A percentile compares a stretch with the other conserved stretches of the same genome.
These are phyloP conservation scores for Amblyjoppa proteus DNA, from an alignment of 2,888 invertebrate genomes.

Conservation along the genomic window DNA sequence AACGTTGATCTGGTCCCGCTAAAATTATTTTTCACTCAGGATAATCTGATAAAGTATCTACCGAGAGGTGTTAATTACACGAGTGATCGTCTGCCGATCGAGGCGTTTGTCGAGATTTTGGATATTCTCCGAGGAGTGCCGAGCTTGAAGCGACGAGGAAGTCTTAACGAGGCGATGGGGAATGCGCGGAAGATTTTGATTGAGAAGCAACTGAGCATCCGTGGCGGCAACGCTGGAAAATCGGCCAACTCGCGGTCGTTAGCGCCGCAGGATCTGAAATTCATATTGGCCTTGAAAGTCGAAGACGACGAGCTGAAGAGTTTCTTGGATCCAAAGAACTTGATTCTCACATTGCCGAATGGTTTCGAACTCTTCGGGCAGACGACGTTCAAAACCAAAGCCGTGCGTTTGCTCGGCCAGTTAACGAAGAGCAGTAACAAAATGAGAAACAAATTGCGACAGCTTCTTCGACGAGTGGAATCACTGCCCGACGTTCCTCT, in stretches of 20 bases:
- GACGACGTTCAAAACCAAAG: background rate
- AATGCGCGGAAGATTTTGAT: slow-evolving; percentile 1
- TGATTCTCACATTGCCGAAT: background rate
- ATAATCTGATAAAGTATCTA: slow-evolving; percentile 53
- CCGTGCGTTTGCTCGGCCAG: background rate
- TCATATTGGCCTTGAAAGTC: background rate
- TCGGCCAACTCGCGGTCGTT: background rate
- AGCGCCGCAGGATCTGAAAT: background rate
- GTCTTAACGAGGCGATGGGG: background rate
- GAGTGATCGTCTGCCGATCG: background rate
- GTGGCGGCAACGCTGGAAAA: background rate
- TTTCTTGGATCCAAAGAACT: background rate
- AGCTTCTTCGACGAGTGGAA: slow-evolving; percentile 23
- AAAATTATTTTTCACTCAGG: slow-evolving; percentile 54
- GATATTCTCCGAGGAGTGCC: slow-evolving; percentile 15
- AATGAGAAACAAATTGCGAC: slow-evolving; percentile 21
- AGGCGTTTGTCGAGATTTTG: slow-evolving; percentile 37
- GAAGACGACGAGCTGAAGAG: background rate
- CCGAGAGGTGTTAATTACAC: slow-evolving; percentile 30
- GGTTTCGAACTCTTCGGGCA: background rate
- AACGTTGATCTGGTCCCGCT: slow-evolving; percentile 35
- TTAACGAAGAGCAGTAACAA: background rate
- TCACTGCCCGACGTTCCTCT: slow-evolving; percentile 41
- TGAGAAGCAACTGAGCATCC: background rate
- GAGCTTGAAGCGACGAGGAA: slow-evolving; percentile 13